Conservation (phyloP, 2,888 invertebrate genomes). For the Athripsodes cinereus region DNA sequence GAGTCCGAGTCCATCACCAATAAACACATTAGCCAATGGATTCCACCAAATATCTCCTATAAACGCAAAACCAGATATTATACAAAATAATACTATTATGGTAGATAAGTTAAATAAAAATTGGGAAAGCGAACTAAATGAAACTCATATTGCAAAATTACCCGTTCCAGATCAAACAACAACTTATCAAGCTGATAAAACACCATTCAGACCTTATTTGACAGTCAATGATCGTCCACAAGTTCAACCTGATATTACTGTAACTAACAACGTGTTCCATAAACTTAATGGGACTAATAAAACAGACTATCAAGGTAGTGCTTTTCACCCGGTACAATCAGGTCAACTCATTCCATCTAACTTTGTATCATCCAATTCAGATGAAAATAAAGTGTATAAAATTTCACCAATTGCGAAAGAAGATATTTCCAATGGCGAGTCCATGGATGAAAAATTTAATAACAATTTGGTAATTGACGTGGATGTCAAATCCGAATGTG, state of each 20-base stretch:
- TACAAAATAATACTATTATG: conserved; percentile 40
- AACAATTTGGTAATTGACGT: background rate
- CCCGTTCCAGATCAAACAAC: conserved; percentile 6
- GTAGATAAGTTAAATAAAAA: conserved; percentile 44
- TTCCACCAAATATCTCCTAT: conserved; percentile 31
- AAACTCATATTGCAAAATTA: conserved; percentile 28
- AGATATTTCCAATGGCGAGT: background rate
- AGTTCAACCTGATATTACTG: background rate
- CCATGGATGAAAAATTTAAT: background rate
- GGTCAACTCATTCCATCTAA: background rate
- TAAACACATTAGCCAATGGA: conserved; percentile 35
- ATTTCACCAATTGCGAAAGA: background rate
- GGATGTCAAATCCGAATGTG: background rate
- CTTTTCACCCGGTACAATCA: background rate
- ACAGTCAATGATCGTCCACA: background rate
- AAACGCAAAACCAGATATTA: conserved; percentile 32
- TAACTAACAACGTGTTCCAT: background rate
- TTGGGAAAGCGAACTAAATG: conserved; percentile 51
- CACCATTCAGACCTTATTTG: background rate
- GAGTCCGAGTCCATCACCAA: conserved; percentile 43
- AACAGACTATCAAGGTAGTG: background rate
- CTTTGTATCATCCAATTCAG: background rate
- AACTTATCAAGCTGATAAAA: background rate
- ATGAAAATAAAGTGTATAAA: background rate
- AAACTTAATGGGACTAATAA: background rate